These are phyloP conservation scores for Listrodromus nycthemerus DNA, from an alignment of 2,888 invertebrate genomes.

Conservation along the genomic window DNA sequence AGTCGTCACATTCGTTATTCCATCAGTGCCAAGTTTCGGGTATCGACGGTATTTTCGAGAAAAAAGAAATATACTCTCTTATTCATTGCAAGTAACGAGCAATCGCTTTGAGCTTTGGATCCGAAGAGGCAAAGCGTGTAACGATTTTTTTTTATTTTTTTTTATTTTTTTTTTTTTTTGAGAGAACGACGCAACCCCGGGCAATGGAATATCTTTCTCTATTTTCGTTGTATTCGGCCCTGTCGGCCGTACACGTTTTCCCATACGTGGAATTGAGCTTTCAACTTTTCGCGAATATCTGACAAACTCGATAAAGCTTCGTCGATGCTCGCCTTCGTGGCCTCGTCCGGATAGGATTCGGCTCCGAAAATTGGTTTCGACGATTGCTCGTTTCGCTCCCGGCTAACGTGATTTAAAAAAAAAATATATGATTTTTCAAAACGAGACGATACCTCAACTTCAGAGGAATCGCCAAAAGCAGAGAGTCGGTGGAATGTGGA, in stretches of 20 bases:
- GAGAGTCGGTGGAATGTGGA: background rate
- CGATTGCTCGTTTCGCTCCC: constrained; percentile 37
- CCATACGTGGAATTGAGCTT: constrained; percentile 47
- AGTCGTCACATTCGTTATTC: background rate
- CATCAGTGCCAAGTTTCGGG: background rate
- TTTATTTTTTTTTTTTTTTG: background rate
- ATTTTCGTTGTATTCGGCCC: constrained; percentile 44
- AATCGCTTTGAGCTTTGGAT: constrained; percentile 18
- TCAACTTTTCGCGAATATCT: constrained; percentile 51
- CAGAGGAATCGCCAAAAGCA: constrained; percentile 1
- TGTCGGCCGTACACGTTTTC: background rate
- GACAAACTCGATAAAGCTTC: constrained; percentile 54
- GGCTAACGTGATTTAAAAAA: constrained; percentile 15
- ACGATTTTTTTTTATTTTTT: constrained; percentile 12
- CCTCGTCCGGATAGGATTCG: constrained; percentile 34
- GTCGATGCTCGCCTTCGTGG: constrained; percentile 23
- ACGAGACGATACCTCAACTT: constrained; percentile 2
- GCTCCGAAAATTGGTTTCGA: constrained; percentile 54
- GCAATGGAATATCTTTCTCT: constrained; percentile 44
- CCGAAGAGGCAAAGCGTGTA: background rate
- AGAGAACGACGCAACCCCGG: constrained; percentile 8
- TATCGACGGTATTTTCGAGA: background rate
- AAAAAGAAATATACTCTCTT: background rate
- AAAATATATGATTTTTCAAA: background rate
- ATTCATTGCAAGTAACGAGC: background rate